Conservation (phyloP, 2,797 vertebrate species). For the Ispidina picta region DNA sequence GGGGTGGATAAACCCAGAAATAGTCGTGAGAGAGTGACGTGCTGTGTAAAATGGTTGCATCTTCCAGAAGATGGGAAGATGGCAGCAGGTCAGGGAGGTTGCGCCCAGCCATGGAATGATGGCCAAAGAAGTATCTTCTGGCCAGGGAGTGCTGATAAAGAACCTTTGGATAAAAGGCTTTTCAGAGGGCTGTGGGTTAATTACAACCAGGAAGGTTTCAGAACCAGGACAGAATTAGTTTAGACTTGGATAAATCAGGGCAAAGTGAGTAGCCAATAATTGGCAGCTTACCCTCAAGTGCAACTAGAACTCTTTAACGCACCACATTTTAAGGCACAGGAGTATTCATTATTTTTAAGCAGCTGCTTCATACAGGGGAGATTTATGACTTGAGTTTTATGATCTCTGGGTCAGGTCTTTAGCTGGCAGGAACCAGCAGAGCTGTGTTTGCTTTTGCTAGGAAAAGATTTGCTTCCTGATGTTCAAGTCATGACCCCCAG, state of each 20-base stretch:
- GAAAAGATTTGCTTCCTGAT: neutral
- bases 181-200: neutral
- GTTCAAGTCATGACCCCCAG: neutral
- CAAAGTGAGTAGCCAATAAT: neutral
- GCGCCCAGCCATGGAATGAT: neutral
- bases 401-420: neutral
- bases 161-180: neutral
- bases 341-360: neutral
- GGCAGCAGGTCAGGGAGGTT: neutral
- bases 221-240: neutral
- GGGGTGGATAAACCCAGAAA: neutral
- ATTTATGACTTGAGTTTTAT: neutral
- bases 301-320: neutral
- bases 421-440: neutral
- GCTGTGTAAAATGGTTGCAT: neutral
- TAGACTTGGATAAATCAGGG: neutral
- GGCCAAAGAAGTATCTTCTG: neutral
- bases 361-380: neutral
- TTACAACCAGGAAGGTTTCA: neutral
- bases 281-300: neutral
- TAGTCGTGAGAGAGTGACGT: neutral
- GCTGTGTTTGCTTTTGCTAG: neutral
- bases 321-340: neutral
- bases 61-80: neutral
- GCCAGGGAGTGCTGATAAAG: neutral